These are phyloP conservation scores for Ophion obscuratus DNA, from an alignment of 2,888 invertebrate genomes.

Conservation along the genomic window DNA sequence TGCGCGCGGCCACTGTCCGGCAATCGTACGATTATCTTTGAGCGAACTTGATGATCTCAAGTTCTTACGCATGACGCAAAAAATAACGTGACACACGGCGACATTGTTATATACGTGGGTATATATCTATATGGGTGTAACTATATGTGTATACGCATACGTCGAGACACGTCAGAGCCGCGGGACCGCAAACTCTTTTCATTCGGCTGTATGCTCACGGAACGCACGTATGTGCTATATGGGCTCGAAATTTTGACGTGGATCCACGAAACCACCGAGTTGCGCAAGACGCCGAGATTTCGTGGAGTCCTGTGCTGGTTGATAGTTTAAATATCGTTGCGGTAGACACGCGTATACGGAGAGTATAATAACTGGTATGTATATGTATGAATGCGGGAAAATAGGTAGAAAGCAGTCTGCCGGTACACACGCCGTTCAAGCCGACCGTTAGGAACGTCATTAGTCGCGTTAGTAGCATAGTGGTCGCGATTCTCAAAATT, in stretches of 20 bases:
- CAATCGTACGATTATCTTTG: neutral
- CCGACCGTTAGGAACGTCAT: neutral
- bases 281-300: conserved; percentile 60
- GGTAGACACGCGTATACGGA: neutral
- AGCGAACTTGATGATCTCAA: neutral
- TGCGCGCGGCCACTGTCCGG: neutral
- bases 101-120: conserved; percentile 26
- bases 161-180: conserved; percentile 16
- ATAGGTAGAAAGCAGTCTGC: conserved; percentile 48
- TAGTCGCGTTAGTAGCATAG: neutral
- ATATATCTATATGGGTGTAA: neutral
- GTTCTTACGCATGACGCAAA: conserved; percentile 8
- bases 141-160: neutral
- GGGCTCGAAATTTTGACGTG: conserved; percentile 39
- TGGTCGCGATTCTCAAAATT: neutral
- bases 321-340: conserved; percentile 36
- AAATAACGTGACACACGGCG: conserved; percentile 17
- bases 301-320: conserved; percentile 46
- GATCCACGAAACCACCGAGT: conserved; percentile 43
- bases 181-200: conserved; percentile 14
- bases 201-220: neutral
- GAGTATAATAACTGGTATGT: neutral
- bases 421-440: neutral
- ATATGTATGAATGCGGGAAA: conserved; percentile 9
- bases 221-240: conserved; percentile 19